A percentile compares a stretch with the other conserved stretches of the same genome.
These are phyloP conservation scores for Luperina nickerlii DNA, from an alignment of 2,888 invertebrate genomes.

Conservation along the genomic window DNA sequence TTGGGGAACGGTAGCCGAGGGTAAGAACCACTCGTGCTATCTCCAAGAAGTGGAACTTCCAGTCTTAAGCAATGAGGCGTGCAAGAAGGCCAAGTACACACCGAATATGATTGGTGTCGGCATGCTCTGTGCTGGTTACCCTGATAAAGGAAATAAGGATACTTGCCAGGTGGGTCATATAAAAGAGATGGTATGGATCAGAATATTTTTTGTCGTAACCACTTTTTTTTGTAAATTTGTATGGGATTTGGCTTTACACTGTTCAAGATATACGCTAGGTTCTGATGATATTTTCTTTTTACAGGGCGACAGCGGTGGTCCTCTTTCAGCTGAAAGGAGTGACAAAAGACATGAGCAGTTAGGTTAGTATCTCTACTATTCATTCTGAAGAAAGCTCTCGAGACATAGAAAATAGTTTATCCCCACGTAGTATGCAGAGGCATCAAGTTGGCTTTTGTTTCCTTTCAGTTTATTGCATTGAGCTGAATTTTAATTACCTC, in stretches of 20 bases:
- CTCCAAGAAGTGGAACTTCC: slow-evolving; percentile 95
- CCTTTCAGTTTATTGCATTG: neutral
- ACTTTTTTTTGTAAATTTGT: no score
- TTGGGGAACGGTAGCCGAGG: slow-evolving; percentile 96
- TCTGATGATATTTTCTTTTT: slow-evolving; percentile 53
- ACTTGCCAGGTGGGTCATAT: slow-evolving; percentile 93
- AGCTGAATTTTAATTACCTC: neutral
- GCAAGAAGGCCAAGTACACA: slow-evolving; percentile 94
- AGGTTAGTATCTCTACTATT: slow-evolving; percentile 83
- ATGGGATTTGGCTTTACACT: neutral
- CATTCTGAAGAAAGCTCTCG: neutral
- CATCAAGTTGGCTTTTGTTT: neutral
- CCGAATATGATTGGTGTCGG: slow-evolving; percentile 95
- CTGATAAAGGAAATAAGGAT: slow-evolving; percentile 92
- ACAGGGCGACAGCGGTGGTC: slow-evolving; percentile 95
- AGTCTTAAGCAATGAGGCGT: slow-evolving; percentile 92
- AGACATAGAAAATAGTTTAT: neutral
- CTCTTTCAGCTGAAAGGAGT: slow-evolving; percentile 92
- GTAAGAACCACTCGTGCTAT: slow-evolving; percentile 95
- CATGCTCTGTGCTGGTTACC: slow-evolving; percentile 96
- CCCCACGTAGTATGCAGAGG: neutral
- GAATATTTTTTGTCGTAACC: neutral
- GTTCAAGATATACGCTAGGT: neutral
- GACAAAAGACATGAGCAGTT: slow-evolving; percentile 94
- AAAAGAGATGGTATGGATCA: neutral